These are phyloP conservation scores for Petrolisthes manimaculis DNA, from an alignment of 2,888 invertebrate species.

Conservation along the genomic window DNA sequence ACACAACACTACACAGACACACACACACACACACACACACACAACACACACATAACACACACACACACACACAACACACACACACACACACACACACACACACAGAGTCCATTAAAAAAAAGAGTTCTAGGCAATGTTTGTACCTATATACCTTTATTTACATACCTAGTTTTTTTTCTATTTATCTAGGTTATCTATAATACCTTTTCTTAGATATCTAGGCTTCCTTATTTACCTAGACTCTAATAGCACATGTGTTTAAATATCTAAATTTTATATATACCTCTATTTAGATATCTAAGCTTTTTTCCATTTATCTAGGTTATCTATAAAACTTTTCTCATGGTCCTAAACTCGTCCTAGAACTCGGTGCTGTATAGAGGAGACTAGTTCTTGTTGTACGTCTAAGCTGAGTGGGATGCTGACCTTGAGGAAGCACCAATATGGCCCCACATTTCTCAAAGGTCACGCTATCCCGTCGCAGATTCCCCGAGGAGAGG, in stretches of 20 bases:
- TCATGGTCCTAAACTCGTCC: not conserved
- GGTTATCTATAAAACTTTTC: not conserved
- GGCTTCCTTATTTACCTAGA: not conserved
- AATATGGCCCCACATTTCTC: conserved; percentile 48
- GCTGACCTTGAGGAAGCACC: conserved; percentile 32
- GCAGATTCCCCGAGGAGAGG: too few species aligned
- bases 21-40: too few species aligned
- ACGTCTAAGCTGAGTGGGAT: conserved; percentile 24
- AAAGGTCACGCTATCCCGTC: conserved; percentile 31
- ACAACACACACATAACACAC: too few species aligned
- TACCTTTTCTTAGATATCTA: too few species aligned
- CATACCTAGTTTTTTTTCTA: not conserved
- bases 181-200: not conserved
- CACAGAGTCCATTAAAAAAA: too few species aligned
- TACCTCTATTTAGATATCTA: not conserved
- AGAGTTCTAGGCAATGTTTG: too few species aligned
- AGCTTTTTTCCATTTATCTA: not conserved
- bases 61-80: too few species aligned
- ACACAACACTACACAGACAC: too few species aligned
- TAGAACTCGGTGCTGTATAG: conserved; percentile 36
- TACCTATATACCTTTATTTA: too few species aligned
- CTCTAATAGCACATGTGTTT: not conserved
- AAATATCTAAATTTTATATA: not conserved
- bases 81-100: too few species aligned
- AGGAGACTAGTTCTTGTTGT: conserved; percentile 30